A percentile compares a stretch with the other conserved stretches of the same genome.
These are phyloP conservation scores for Arge pagana DNA, from an alignment of 2,888 invertebrate species.

Conservation along the genomic window DNA sequence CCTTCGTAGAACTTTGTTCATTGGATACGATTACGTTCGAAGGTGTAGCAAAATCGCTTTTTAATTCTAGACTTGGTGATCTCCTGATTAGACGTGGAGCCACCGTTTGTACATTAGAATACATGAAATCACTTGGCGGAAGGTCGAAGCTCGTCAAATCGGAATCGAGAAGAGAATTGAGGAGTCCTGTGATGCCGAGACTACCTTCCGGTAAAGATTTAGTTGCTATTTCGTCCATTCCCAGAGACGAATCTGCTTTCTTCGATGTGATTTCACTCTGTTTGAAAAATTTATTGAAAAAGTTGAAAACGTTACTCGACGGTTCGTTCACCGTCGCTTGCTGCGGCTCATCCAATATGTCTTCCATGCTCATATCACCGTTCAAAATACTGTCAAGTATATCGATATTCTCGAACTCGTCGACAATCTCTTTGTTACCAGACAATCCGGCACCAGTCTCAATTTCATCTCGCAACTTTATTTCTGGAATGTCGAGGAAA, in stretches of 20 bases:
- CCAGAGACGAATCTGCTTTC: not conserved
- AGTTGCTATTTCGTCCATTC: not conserved
- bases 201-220: slow-evolving; percentile 21
- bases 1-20: slow-evolving; percentile 8
- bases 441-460: not conserved
- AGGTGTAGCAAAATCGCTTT: not conserved
- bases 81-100: slow-evolving; percentile 36
- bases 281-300: slow-evolving; percentile 29
- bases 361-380: slow-evolving; percentile 35
- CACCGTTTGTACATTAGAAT: slow-evolving; percentile 37
- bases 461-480: slow-evolving; percentile 8
- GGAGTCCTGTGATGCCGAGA: slow-evolving; percentile 15
- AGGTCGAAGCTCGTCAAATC: slow-evolving; percentile 38
- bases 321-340: slow-evolving; percentile 23
- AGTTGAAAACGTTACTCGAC: slow-evolving; percentile 26
- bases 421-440: not conserved
- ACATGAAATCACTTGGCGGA: slow-evolving; percentile 34
- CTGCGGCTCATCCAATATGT: slow-evolving; percentile 32
- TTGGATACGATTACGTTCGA: not conserved
- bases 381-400: slow-evolving; percentile 38
- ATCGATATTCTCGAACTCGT: slow-evolving; percentile 38
- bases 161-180: slow-evolving; percentile 36
- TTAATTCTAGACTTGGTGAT: slow-evolving; percentile 8
- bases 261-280: slow-evolving; percentile 19
- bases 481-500: slow-evolving; percentile 10